Percentiles rank a stretch among this genome's conserved stretches.
phyloP scores from a whole-genome alignment of 2,797 vertebrate genomes.

The Prionace glauca region DNA sequence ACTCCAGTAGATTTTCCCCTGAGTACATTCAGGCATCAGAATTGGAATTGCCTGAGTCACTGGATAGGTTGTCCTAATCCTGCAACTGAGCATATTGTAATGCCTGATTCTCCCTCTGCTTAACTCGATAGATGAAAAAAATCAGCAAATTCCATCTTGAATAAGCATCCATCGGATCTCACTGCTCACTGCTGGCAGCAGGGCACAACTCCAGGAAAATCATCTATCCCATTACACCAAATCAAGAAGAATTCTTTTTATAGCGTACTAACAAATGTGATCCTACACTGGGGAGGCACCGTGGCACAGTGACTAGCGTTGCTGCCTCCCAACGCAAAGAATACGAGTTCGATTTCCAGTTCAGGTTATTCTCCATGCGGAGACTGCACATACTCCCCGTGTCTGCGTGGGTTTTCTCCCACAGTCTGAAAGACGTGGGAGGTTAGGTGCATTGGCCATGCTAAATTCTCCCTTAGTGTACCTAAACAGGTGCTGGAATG shows the following conservation, averaged over 20 bases:
- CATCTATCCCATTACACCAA: not conserved
- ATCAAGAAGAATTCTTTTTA: not conserved
- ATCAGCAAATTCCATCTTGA: not conserved
- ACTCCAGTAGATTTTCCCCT: not conserved
- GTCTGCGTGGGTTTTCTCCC: too few relatives aligned
- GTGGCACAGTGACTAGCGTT: too few relatives aligned
- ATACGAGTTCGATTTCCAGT: too few relatives aligned
- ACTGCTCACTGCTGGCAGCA: not conserved
- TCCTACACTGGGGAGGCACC: not conserved
- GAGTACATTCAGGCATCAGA: not conserved
- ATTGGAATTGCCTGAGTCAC: not conserved
- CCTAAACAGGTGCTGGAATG: too few relatives aligned
- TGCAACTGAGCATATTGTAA: not conserved
- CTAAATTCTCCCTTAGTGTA: too few relatives aligned
- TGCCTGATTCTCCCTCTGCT: not conserved
- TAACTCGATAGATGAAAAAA: not conserved
- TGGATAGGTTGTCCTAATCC: not conserved
- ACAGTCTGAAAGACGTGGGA: too few relatives aligned
- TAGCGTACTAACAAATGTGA: not conserved
- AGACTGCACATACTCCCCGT: too few relatives aligned
- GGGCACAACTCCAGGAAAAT: not conserved
- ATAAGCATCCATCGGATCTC: not conserved
- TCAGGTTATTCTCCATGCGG: too few relatives aligned
- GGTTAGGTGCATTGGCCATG: too few relatives aligned
- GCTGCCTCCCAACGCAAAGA: too few relatives aligned